These are phyloP conservation scores for Colostygia pectinataria DNA, from an alignment of 2,888 invertebrate genomes.

Conservation along the genomic window DNA sequence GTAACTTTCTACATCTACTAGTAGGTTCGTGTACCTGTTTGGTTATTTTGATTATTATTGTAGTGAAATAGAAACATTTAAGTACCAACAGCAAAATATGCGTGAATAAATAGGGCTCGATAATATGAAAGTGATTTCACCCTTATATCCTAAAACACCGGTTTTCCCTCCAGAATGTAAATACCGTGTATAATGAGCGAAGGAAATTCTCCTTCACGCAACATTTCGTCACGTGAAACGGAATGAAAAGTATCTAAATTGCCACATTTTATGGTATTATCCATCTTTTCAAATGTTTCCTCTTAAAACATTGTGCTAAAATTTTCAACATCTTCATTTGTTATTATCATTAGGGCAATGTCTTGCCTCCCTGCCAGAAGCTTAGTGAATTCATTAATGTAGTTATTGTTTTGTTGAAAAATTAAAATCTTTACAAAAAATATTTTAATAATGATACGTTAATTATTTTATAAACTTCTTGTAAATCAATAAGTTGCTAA, in stretches of 20 bases:
- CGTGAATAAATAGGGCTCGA: background rate
- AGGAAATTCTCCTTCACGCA: constrained; percentile 34
- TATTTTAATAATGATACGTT: too few relatives aligned
- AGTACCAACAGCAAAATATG: too few relatives aligned
- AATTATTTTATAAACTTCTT: too few relatives aligned
- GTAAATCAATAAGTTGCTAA: too few relatives aligned
- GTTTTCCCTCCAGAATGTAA: constrained; percentile 28
- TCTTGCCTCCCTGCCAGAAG: background rate
- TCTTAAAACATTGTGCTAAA: constrained; percentile 11
- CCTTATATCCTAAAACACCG: constrained; percentile 22
- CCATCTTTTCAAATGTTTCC: constrained; percentile 22
- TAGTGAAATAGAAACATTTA: too few relatives aligned
- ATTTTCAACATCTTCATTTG: constrained; percentile 13
- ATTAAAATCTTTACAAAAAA: too few relatives aligned
- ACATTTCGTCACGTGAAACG: constrained; percentile 38
- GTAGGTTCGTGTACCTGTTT: too few relatives aligned
- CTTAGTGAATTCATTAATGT: background rate
- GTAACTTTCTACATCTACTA: too few relatives aligned
- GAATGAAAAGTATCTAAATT: constrained; percentile 39
- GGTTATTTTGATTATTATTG: too few relatives aligned
- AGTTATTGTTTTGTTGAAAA: background rate
- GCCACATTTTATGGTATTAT: constrained; percentile 31
- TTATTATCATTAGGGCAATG: constrained; percentile 2
- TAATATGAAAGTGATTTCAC: constrained; percentile 19
- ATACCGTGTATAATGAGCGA: constrained; percentile 29